A percentile compares a stretch with the other conserved stretches of the same genome.
Conservation (phyloP, 2,113 vertebrate species). For the Phalacrocorax aristotelis region DNA sequence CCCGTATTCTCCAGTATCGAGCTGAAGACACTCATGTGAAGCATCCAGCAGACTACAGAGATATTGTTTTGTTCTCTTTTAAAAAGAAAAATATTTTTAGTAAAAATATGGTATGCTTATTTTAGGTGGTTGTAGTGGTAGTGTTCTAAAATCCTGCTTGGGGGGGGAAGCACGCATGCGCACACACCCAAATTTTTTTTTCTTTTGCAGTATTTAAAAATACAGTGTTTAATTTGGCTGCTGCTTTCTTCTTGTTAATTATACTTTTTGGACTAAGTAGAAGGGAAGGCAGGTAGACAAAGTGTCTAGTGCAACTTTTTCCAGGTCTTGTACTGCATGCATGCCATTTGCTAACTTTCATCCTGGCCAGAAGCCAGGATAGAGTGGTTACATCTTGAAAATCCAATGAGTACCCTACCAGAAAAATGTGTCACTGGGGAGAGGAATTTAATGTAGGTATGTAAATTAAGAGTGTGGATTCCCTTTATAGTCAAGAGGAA, state of each 20-base stretch:
- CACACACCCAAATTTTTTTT: no score
- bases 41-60: conserved; percentile 88
- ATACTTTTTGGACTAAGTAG: not conserved
- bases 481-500: not conserved
- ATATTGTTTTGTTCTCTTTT: conserved; percentile 93
- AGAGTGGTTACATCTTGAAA: not conserved
- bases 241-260: not conserved
- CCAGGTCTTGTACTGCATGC: not conserved
- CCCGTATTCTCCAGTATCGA: conserved; percentile 90
- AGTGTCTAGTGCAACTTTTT: not conserved
- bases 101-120: conserved; percentile 87
- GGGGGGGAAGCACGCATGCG: not conserved
- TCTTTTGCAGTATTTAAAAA: no score
- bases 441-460: not conserved
- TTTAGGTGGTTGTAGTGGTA: not conserved
- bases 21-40: conserved; percentile 88
- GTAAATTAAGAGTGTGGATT: not conserved
- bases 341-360: no score
- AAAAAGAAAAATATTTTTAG: conserved; percentile 93
- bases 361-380: not conserved
- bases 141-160: not conserved
- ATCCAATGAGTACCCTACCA: not conserved
- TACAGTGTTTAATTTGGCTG: not conserved
- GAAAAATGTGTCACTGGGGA: not conserved
- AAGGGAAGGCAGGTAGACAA: not conserved